Percentiles rank a stretch among this genome's conserved stretches.
Evolutionary conservation across 1,140 invertebrate genomes (phyloP).

Genomic region (Zaprionus nigranus): DNA sequence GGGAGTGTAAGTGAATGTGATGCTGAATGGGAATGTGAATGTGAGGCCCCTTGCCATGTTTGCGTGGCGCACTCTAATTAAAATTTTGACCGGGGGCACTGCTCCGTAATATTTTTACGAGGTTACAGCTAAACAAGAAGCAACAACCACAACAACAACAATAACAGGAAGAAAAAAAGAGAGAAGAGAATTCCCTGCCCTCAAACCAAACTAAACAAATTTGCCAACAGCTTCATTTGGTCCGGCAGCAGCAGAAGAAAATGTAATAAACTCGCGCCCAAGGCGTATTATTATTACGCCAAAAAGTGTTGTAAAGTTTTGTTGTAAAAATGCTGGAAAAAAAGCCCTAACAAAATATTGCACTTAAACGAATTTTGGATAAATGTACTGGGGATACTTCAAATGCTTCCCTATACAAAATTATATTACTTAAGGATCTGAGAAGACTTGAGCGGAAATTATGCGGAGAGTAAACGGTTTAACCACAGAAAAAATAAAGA

Average conservation of each 20-base stretch:
- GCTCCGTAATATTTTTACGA: slow-evolving; percentile 66
- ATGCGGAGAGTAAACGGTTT: too few relatives aligned
- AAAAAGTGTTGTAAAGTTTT: slow-evolving; percentile 28
- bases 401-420: background rate
- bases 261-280: slow-evolving; percentile 68
- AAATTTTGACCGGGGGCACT: slow-evolving; percentile 69
- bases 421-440: background rate
- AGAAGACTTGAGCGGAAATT: background rate
- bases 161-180: slow-evolving; percentile 9
- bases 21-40: background rate
- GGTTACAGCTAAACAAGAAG: slow-evolving; percentile 39
- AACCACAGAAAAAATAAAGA: too few relatives aligned
- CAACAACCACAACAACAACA: slow-evolving; percentile 15
- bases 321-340: background rate
- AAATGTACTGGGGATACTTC: background rate
- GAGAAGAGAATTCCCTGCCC: slow-evolving; percentile 16
- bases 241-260: slow-evolving; percentile 38
- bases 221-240: slow-evolving; percentile 59
- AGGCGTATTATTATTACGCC: slow-evolving; percentile 44
- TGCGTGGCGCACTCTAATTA: slow-evolving; percentile 78
- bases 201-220: slow-evolving; percentile 57
- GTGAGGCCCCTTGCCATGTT: slow-evolving; percentile 55
- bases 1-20: background rate
- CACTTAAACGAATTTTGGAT: slow-evolving; percentile 5
- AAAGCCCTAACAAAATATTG: background rate